These are phyloP conservation scores for Athene cunicularia DNA, from an alignment of 2,113 vertebrate species.

Conservation along the genomic window DNA sequence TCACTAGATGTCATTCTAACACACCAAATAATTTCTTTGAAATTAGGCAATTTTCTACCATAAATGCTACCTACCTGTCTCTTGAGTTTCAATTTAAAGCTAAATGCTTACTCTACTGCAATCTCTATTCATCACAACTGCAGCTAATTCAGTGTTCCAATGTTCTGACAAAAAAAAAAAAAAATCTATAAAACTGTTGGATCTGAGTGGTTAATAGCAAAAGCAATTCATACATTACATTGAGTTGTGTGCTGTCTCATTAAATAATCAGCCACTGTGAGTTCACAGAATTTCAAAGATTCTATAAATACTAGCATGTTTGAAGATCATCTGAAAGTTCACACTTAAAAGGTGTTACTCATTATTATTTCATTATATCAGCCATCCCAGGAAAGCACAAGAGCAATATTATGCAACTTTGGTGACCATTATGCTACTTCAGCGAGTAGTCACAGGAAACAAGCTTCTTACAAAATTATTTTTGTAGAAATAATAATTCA, in stretches of 20 bases:
- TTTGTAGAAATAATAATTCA: neutral
- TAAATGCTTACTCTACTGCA: neutral
- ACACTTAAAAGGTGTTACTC: neutral
- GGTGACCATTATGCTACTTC: neutral
- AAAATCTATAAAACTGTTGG: neutral
- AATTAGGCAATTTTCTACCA: neutral
- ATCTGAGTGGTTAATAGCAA: neutral
- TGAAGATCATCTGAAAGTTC: neutral
- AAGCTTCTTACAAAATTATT: neutral
- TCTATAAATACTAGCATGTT: neutral
- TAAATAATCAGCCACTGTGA: neutral
- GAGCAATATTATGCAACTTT: neutral
- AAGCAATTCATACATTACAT: neutral
- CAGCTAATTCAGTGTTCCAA: neutral
- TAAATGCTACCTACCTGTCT: neutral
- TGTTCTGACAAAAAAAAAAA: neutral
- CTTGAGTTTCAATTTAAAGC: neutral
- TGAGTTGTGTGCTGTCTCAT: neutral
- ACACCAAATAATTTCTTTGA: conserved; percentile 45
- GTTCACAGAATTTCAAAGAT: neutral
- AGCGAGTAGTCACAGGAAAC: neutral
- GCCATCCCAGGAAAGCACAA: neutral
- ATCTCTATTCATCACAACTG: neutral
- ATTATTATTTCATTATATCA: neutral
- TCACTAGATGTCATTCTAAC: conserved; percentile 71